phyloP scores from a whole-genome alignment of 2,113 vertebrate genomes.

The Zootoca vivipara region DNA sequence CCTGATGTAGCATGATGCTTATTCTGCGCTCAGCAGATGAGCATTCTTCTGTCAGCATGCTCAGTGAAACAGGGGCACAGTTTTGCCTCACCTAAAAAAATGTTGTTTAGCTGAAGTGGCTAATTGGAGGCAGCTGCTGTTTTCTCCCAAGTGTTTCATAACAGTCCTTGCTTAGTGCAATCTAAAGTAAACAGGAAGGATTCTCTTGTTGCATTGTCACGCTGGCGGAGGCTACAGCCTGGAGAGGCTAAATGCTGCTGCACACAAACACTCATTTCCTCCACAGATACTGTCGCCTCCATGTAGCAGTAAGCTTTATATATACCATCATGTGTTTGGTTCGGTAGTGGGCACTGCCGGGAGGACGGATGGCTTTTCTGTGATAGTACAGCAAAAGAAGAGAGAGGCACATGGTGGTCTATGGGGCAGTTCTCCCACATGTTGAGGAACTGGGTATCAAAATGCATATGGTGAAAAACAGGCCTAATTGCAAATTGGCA shows the following conservation, averaged over 20 bases:
- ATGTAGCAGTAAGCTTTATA: no score
- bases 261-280: background rate
- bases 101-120: background rate
- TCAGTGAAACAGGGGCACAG: background rate
- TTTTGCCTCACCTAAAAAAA: background rate
- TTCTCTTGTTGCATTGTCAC: no score
- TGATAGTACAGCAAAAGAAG: background rate
- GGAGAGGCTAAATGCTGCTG: background rate
- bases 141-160: background rate
- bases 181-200: slow-evolving; percentile 7
- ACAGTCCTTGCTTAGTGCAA: background rate
- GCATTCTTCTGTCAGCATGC: no score
- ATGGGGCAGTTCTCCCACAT: background rate
- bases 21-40: no score
- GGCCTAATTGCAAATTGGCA: background rate
- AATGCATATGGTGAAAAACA: background rate
- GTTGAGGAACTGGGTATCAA: no score
- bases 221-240: background rate
- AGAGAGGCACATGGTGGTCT: background rate
- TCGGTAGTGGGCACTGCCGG: background rate
- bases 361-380: background rate
- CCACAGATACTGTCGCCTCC: background rate
- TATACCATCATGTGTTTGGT: background rate
- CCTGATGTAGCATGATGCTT: no score
- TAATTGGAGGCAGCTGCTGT: background rate